Base-by-base conservation (phyloP, 2,888 invertebrate genomes). In the Tuta absoluta region DNA sequence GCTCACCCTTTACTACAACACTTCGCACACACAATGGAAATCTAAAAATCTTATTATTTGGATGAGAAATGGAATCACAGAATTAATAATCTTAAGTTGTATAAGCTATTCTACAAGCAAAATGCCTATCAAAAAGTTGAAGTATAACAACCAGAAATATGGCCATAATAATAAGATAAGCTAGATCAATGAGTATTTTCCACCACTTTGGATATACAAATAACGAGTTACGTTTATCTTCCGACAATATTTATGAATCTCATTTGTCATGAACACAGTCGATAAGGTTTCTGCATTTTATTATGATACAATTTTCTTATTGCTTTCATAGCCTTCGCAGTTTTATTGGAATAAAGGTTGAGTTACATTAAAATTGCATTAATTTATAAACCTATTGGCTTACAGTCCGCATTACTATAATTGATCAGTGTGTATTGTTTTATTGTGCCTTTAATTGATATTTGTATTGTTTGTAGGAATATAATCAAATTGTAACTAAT, bases 181-280 rank as follows among this genome's bases (percentile, higher is more conserved):
- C 45, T 45, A 45, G 45, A 45, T 45, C 45, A 45, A 45, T 45
- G 45, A 45, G 45, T 45, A n/a, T 45, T 7, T n/a, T 17, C 7
- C 45, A 17, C 45, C 45, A 45, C 17, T 45, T 45, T 45, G 45
- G 45, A 45, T 45, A 17, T 45, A 45, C 45, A 45, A 45, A 45
- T 45, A 45, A 45, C 45, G 45, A 17, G n/a, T 45, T 17, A 17
- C 45, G 45, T 45, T 45, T 17, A 45, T 45, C 45, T 45, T 45
- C n/a, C 17, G n/a, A 8, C 45, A 45, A 45, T 45, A 45, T 45
- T 45, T 45, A 45, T 45, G 45, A 45, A 45, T 45, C 45, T 45
- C 45, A 45, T 45, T 45, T 45, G 45, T 45, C 45, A 45, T 45
- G 45, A 45, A 17, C 45, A n/a, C 45, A 45, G 45, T 45, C 45